Evolutionary conservation across 2,888 invertebrate genomes (phyloP).

Genomic region (Agrotis puta): DNA sequence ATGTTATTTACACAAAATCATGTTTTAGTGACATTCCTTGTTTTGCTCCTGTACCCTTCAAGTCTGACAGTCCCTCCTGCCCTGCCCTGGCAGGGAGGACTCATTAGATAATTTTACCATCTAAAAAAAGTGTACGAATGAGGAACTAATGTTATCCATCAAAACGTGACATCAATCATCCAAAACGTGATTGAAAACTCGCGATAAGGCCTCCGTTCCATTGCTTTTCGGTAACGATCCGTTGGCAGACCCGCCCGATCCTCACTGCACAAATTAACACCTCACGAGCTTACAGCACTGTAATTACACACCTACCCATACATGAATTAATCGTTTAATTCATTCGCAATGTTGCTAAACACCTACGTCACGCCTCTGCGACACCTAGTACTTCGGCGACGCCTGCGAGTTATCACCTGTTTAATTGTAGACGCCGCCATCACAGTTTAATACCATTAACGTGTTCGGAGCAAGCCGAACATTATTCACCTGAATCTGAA

Average conservation of each 20-base stretch:
- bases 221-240: constrained; percentile 66
- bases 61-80: no score
- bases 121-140: no score
- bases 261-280: constrained; percentile 69
- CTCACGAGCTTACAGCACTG: constrained; percentile 62
- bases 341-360: constrained; percentile 62
- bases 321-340: constrained; percentile 71
- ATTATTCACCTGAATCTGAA: constrained; percentile 64
- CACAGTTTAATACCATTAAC: constrained; percentile 56
- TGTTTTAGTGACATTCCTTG: no score
- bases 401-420: constrained; percentile 66
- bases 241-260: constrained; percentile 54
- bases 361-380: constrained; percentile 54
- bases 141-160: no score
- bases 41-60: no score
- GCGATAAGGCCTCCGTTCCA: constrained; percentile 52
- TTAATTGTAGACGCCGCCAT: constrained; percentile 64
- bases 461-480: constrained; percentile 50
- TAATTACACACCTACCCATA: constrained; percentile 71
- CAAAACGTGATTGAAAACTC: no score
- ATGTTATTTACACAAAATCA: no score
- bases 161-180: no score
- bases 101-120: no score
- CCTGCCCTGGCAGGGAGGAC: no score
- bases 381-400: constrained; percentile 60